phyloP scores from a whole-genome alignment of 2,888 invertebrate species.

The Netelia fuscicornis region DNA sequence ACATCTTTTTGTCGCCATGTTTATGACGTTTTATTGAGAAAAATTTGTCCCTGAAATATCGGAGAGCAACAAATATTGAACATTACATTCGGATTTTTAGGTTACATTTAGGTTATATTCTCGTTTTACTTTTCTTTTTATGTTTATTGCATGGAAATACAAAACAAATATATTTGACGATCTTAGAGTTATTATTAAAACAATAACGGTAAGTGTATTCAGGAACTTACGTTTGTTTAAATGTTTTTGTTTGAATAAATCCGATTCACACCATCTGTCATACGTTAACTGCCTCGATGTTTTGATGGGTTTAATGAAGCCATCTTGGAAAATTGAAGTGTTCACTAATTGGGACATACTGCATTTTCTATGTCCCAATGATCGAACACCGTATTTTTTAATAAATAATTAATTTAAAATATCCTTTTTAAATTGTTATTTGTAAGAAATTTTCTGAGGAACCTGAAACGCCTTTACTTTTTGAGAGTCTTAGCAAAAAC shows the following conservation, averaged over 20 bases:
- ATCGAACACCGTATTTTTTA: constrained; percentile 1
- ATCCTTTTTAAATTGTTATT: constrained; percentile 6
- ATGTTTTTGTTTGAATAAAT: constrained; percentile 6
- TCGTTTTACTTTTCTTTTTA: constrained; percentile 29
- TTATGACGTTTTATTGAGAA: constrained; percentile 21
- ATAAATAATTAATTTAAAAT: constrained; percentile 5
- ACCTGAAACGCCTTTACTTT: constrained; percentile 27
- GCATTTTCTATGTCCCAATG: not conserved
- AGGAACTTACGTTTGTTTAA: not conserved
- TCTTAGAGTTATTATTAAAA: constrained; percentile 41
- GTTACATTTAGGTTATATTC: constrained; percentile 22
- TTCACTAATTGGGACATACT: not conserved
- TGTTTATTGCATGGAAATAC: constrained; percentile 37
- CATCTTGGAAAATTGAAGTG: not conserved
- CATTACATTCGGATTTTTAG: constrained; percentile 26
- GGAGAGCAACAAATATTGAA: constrained; percentile 30
- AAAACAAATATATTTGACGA: constrained; percentile 34
- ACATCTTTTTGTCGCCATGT: constrained; percentile 30
- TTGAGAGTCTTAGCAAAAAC: constrained; percentile 24
- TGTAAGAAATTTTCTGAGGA: constrained; percentile 12
- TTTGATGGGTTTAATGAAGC: not conserved
- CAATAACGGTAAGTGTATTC: constrained; percentile 32
- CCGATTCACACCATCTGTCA: constrained; percentile 3
- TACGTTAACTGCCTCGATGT: not conserved
- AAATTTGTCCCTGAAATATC: constrained; percentile 25